Base-by-base conservation (phyloP, 2,888 invertebrate genomes). In the Drosophila eohydei region DNA sequence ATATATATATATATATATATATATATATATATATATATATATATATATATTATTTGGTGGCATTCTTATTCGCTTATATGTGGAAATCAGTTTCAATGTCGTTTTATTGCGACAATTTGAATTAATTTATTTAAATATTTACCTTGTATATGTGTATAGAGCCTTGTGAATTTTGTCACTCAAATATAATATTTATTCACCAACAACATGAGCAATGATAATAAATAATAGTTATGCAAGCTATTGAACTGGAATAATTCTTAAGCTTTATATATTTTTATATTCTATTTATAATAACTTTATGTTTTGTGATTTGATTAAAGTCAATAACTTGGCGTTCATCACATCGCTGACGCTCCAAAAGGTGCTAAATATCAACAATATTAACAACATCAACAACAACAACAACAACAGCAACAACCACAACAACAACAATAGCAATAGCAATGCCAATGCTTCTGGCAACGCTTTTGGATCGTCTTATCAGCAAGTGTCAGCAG, bases 291-390 rank as follows among this genome's bases (percentile, higher is more conserved):
- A 11, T 11, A 3, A n/a, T 21, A 21, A 50, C 16, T 36, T 46
- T 69, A 6, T 54, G 11, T 59, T 64, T 71, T 54, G 12, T 74
- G 46, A 59, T 72, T 65, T 74, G n/a, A 77, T 74, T 82, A 61
- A 78, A 90, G 88, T 83, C 65, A 88, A 91, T 64, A 86, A 90
- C 65, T 81, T 91, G 73, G 81, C 90, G 61, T 71, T 90, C 55
- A 86, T 91, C 61, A 90, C 91, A 64, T 90, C 91, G 64, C 64
- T 90, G 78, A 85, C 87, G 63, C 77, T 91, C 74, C 90, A 90
- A 71, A 91, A 88, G 81, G 83, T 85, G 78, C 85, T 91, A 64
- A 91, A 91, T 71, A 86, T 91, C 56, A 90, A 89, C 68, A 90
- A 82, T 55, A 89, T 80, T 59, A 83, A 88, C 48, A 86, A 64